Conservation (phyloP, 2,113 vertebrate genomes). For the Ceyx cyanopectus region DNA sequence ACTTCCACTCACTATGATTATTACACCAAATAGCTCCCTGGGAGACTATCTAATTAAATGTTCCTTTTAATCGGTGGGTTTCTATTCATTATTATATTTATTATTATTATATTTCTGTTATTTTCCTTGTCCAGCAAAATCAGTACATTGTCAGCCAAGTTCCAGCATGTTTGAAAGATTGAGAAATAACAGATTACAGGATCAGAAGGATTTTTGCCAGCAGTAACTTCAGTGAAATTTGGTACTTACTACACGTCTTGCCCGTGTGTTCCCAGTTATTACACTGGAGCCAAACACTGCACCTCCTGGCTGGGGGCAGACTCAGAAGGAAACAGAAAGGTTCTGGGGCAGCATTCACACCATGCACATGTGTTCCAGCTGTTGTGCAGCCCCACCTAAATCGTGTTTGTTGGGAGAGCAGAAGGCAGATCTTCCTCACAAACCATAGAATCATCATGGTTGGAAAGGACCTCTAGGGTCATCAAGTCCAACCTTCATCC, state of each 20-base stretch:
- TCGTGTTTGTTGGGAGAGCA: not conserved
- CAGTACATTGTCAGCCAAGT: not conserved
- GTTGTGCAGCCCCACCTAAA: not conserved
- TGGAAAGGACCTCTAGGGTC: too few relatives aligned
- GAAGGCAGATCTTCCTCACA: not conserved
- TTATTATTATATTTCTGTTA: too few relatives aligned
- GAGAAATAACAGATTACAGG: constrained; percentile 23
- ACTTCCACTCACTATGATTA: not conserved
- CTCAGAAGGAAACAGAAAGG: not conserved
- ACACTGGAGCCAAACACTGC: not conserved
- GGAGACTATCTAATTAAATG: constrained; percentile 10
- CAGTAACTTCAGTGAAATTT: not conserved
- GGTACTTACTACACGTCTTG: not conserved
- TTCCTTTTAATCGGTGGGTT: not conserved
- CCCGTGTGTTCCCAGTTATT: not conserved
- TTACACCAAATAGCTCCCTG: not conserved
- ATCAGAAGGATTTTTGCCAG: not conserved
- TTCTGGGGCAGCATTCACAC: not conserved
- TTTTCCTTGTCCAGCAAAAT: not conserved
- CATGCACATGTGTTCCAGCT: not conserved
- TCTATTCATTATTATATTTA: too few relatives aligned
- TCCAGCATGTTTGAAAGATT: not conserved
- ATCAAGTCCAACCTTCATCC: too few relatives aligned
- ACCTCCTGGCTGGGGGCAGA: not conserved
- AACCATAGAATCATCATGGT: not conserved